Conservation (phyloP, 92 coral and sea anemone genomes). For the Anthopleura xanthogrammica region DNA sequence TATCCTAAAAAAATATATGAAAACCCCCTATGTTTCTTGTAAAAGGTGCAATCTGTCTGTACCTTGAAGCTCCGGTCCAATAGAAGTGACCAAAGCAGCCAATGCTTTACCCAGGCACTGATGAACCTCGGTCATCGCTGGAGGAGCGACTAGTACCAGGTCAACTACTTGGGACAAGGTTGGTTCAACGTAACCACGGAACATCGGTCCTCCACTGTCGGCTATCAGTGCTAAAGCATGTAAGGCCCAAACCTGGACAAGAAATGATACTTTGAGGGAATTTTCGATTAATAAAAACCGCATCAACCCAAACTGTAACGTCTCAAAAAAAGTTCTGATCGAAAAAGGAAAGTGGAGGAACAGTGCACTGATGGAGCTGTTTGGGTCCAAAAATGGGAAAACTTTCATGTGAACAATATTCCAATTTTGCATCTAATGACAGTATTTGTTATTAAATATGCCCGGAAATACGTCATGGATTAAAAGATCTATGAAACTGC, state of each 20-base stretch:
- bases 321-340: no score
- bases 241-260: slow-evolving; percentile 88
- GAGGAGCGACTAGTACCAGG: slow-evolving; percentile 85
- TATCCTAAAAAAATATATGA: no score
- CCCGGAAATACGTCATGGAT: neutral
- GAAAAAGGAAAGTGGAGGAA: no score
- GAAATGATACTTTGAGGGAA: neutral
- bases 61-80: slow-evolving; percentile 99
- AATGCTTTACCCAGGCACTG: slow-evolving; percentile 96
- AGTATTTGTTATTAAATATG: no score
- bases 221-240: slow-evolving; percentile 97
- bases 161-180: slow-evolving; percentile 88
- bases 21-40: neutral
- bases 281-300: neutral
- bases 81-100: slow-evolving; percentile 92
- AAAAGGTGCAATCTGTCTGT: neutral
- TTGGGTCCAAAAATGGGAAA: no score
- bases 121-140: slow-evolving; percentile 93
- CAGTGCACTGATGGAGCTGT: no score
- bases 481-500: no score
- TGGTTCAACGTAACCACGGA: slow-evolving; percentile 94
- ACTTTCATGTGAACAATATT: no score
- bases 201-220: slow-evolving; percentile 99
- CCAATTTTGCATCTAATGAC: no score
- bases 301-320: no score